Base-by-base conservation (phyloP, 2,797 vertebrate genomes). In the Lithobates sylvaticus region DNA sequence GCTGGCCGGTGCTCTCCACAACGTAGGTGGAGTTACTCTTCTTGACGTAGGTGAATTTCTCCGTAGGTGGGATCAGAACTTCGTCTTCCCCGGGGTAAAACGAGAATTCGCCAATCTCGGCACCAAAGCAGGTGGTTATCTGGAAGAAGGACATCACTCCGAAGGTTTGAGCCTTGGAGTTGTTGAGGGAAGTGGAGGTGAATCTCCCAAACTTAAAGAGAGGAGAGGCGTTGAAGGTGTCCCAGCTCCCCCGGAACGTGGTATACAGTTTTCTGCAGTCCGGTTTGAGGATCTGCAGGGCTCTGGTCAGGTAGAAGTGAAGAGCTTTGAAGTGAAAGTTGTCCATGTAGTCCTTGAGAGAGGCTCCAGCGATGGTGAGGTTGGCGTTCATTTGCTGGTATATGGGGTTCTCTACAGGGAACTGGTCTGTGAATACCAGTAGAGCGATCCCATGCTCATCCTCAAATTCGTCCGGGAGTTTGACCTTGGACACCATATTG, bases 291-390 rank as follows among this genome's bases (percentile, higher is more conserved):
- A 77, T 36, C 50, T 82, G 80, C 7, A 82, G 10, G 3, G 70
- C 80, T 65, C 54, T 74, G 3, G 70, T 74, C 16, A 82, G 80
- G 13, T 82, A 82, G 16, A 54, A 54, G 16, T 50, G 47, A 50
- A 50, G 47, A 50, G 47, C 47, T 50, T 50, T 50, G 13, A 73
- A 82, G 39, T 82, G 80, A 12, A 82, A 82, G 10, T 74, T 82
- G 8, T 73, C 34, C 80, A 82, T 74, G 34, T 82, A 82, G 9
- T 74, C 54, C 16, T 15, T 27, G 3, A 26, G 16, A 23, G 80
- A 82, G 50, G 15, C 10, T 2, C 70, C 80, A 1, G 80, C 80
- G 18, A 32, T 65, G 34, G 34, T 44, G 7, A 82, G 34, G 50
- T 82, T 74, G 21, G 44, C 36, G 18, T 82, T 82, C 10, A 82